Conservation (phyloP, 2,113 vertebrate species). For the zebrafish (Danio rerio) region DNA sequence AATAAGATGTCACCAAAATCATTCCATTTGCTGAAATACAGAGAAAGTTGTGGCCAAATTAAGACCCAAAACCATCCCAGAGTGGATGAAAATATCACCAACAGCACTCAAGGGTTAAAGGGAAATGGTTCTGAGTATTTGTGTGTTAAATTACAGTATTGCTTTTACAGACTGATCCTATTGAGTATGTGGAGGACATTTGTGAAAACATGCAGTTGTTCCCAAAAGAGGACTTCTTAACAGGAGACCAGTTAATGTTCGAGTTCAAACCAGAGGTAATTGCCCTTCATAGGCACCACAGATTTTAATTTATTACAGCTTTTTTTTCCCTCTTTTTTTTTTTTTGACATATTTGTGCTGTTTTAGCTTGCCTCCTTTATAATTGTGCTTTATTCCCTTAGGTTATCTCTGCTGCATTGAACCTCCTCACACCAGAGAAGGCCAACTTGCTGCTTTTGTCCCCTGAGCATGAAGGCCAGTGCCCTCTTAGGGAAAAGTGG, state of each 20-base stretch:
- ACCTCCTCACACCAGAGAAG: slow-evolving; percentile 86
- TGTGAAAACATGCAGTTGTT: slow-evolving; percentile 98
- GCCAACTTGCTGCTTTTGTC: slow-evolving; percentile 93
- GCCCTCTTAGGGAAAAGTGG: slow-evolving; percentile 90
- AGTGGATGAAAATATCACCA: too few relatives aligned
- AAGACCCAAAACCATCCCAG: too few relatives aligned
- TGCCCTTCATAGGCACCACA: background rate
- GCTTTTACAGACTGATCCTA: slow-evolving; percentile 87
- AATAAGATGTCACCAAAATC: too few relatives aligned
- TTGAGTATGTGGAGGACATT: slow-evolving; percentile 92
- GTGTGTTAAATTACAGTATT: background rate
- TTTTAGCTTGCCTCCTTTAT: background rate
- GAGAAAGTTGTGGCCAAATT: too few relatives aligned
- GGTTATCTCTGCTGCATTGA: slow-evolving; percentile 88
- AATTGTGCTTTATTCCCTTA: slow-evolving; percentile 54
- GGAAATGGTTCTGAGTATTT: background rate
- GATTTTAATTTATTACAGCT: background rate
- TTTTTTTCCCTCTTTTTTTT: background rate
- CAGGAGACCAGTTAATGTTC: slow-evolving; percentile 95
- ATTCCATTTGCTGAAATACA: too few relatives aligned
- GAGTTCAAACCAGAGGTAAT: slow-evolving; percentile 88
- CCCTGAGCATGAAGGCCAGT: slow-evolving; percentile 91
- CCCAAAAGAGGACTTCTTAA: slow-evolving; percentile 90
- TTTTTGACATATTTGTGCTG: background rate
- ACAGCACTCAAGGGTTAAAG: background rate